Percentiles rank a stretch among this genome's conserved stretches.
These are phyloP conservation scores for Meriones unguiculatus DNA, from an alignment of 2,113 vertebrate species.

Conservation along the genomic window DNA sequence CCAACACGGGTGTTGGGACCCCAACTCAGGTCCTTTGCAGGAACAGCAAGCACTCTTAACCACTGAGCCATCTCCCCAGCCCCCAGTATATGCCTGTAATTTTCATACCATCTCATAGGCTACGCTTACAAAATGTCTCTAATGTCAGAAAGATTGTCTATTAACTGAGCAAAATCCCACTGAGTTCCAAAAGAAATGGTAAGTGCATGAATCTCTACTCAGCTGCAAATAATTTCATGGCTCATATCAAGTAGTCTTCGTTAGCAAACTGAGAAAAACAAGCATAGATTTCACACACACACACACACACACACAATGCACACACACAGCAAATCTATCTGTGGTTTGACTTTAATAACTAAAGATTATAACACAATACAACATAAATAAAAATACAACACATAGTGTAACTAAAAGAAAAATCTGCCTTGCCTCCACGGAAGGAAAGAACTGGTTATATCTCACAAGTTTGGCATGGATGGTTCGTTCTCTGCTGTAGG, in stretches of 20 bases:
- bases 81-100: too few relatives aligned
- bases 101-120: not conserved
- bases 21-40: not conserved
- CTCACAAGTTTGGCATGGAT: not conserved
- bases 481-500: not conserved
- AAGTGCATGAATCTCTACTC: slow-evolving; percentile 13
- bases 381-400: not conserved
- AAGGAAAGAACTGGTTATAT: not conserved
- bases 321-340: not conserved
- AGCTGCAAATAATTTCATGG: not conserved
- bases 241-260: not conserved
- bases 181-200: slow-evolving; percentile 20
- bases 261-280: not conserved
- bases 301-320: too few relatives aligned
- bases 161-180: not conserved
- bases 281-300: not conserved
- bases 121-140: slow-evolving; percentile 8
- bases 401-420: not conserved
- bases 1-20: not conserved
- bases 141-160: not conserved
- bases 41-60: not conserved
- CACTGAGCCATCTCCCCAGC: not conserved
- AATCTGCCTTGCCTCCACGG: not conserved
- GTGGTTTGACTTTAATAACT: slow-evolving; percentile 49
- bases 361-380: not conserved